These are phyloP conservation scores for Pipistrellus kuhlii DNA, from an alignment of 2,797 vertebrate species.

Conservation along the genomic window DNA sequence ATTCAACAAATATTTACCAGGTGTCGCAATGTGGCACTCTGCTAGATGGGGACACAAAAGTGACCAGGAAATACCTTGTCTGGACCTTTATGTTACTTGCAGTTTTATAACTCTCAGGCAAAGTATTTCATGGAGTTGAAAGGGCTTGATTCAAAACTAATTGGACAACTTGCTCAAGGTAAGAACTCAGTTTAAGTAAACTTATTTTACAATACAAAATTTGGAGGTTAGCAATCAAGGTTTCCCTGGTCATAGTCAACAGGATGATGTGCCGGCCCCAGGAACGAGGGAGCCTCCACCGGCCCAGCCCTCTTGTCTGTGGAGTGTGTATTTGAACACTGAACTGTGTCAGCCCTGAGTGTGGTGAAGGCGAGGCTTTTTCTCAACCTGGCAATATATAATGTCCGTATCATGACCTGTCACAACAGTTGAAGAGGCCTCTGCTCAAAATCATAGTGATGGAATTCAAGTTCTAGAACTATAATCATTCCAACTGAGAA, in stretches of 20 bases:
- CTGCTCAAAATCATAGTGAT: slow-evolving; percentile 2
- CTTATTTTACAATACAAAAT: neutral
- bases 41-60: neutral
- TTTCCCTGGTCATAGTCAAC: neutral
- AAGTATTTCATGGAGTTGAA: slow-evolving; percentile 23
- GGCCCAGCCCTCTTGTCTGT: neutral
- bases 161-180: neutral
- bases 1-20: slow-evolving; percentile 18
- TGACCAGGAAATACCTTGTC: neutral
- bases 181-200: slow-evolving; percentile 40
- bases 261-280: neutral
- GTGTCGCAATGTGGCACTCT: neutral
- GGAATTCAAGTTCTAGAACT: neutral
- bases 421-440: neutral
- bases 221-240: neutral
- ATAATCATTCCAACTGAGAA: neutral
- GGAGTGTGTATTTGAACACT: neutral
- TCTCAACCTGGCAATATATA: neutral
- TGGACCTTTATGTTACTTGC: neutral
- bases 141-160: neutral
- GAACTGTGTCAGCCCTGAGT: neutral
- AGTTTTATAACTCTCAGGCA: neutral
- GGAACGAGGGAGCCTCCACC: neutral
- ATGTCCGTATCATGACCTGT: neutral
- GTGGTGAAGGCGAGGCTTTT: neutral